Evolutionary conservation across 2,113 vertebrate genomes (phyloP).

Genomic region (Dipodomys spectabilis): DNA sequence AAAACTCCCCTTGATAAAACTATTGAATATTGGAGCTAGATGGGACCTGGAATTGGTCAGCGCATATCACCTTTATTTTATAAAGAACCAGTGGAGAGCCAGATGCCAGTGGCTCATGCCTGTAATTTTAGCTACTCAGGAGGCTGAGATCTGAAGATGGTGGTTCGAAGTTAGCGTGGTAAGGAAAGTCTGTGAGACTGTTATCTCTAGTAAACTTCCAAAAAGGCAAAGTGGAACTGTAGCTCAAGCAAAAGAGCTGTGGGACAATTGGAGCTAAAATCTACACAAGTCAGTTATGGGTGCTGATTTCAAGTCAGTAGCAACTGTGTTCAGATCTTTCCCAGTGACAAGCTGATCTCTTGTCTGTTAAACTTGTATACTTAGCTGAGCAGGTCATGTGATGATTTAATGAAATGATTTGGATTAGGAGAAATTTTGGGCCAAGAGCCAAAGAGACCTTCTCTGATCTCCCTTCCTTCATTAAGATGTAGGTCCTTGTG

Average conservation of each 20-base stretch:
- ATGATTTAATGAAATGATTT: neutral
- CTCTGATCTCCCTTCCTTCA: neutral
- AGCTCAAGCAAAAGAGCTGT: too few relatives aligned
- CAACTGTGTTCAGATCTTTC: neutral
- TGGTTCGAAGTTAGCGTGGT: too few relatives aligned
- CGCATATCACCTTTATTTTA: neutral
- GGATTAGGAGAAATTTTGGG: neutral
- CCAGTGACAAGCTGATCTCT: neutral
- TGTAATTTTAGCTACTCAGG: too few relatives aligned
- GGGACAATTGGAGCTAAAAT: neutral
- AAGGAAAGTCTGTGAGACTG: too few relatives aligned
- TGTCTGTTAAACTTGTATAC: neutral
- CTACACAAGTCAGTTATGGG: neutral
- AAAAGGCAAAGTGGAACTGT: too few relatives aligned
- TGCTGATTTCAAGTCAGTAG: neutral
- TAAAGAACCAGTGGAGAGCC: neutral
- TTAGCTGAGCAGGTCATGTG: neutral
- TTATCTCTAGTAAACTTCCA: too few relatives aligned
- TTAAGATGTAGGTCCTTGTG: neutral
- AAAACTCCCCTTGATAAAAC: neutral
- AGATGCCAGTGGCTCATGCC: neutral
- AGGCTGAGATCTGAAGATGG: too few relatives aligned
- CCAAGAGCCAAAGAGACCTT: neutral
- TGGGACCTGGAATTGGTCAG: neutral
- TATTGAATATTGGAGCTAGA: neutral